Evolutionary conservation across 2,113 vertebrate genomes (phyloP), one percentile per base, ranked within the genome.

Genomic region (Penelope pileata): DNA sequence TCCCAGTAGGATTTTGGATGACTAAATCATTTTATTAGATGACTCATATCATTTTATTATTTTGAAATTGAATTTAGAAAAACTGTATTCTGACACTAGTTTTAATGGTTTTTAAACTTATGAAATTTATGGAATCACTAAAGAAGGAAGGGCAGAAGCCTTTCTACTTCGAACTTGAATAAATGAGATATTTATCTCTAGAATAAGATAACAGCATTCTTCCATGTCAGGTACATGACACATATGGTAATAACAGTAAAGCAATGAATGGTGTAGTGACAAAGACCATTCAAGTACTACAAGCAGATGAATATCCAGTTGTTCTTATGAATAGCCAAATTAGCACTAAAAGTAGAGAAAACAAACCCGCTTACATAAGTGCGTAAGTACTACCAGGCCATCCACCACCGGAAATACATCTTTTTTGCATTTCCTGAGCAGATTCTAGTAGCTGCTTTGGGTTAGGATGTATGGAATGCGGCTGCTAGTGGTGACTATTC

Each of bases 391-490:
- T 78, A 72, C 60, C 73, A 90, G 54, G n/a, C 76, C 51, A 75
- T 67, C 69, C 56, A 64, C 27, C 23, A 60, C 38, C 38, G 56
- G 54, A 75, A 32, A 51, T 90, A 62, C 85, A 86, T 48, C 16
- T 74, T 88, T 93, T 93, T 79, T 78, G 51, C 66, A 79, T 92
- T 95, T 96, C 66, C 86, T 91, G 83, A 89, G 74, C 40, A 76
- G 48, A 73, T 59, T 87, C 62, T 84, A 63, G 80, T 88, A 95
- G 92, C 66, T 91, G 58, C 77, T 86, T 85, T 73, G 70, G 74
- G 23, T 82, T 83, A 13, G n/a, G 68, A 81, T 56, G 19, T 56
- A 81, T 6, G 66, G 68, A 54, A 67, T 75, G 48, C 48, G 88
- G 73, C 86, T 2, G 5, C 36, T 92, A 86, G 54, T 60, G 81